Base-by-base conservation (phyloP, 2,888 invertebrate species). In the Malachius bipustulatus region DNA sequence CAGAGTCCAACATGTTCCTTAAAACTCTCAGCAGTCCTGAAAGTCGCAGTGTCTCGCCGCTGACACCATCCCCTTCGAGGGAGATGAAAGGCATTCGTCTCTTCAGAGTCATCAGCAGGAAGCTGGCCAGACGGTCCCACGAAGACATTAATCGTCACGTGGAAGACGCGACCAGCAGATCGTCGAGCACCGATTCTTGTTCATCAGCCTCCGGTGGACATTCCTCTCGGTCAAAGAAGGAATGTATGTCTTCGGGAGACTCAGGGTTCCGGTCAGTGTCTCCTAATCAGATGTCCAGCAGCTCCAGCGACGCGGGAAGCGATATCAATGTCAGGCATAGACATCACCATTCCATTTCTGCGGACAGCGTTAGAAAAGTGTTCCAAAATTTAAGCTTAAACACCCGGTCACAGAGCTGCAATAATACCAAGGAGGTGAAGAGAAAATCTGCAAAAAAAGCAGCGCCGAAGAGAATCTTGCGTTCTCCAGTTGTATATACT, bases 401-500 rank as follows among this genome's bases (percentile, higher is more conserved):
- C 26, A 67, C 74, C 9, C 69, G 79, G 35, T 77, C 79, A 3
- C 70, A 75, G 34, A 78, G 77, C 29, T 71, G 72, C 57, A 73
- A 70, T 37, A 72, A 72, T 16, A 49, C 51, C 19, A 59, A 59
- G 30, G 52, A 55, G 6, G 32, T 37, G 8, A 57, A 58, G 34
- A 42, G 53, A 35, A 57, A 57, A 39, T 62, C 64, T 9, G 71
- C 71, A 52, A 75, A 75, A 47, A 76, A 73, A 51, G 62, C 65
- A 24, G 71, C 74, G 37, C 82, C 81, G 2, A 81, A 82, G 55
- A 71, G 79, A 47, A 85, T 87, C 42, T 66, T 85, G 4, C 69
- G 87, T 26, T 71, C 81, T 33, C 85, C 85, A 1, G 77, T 83
- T 8, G 72, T 77, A 1, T 84, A 85, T 59, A 82, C 81, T 4